Evolutionary conservation across 2,888 invertebrate species (phyloP), one percentile per base, ranked within the genome.

Genomic region (Tenthredo scrophulariae): DNA sequence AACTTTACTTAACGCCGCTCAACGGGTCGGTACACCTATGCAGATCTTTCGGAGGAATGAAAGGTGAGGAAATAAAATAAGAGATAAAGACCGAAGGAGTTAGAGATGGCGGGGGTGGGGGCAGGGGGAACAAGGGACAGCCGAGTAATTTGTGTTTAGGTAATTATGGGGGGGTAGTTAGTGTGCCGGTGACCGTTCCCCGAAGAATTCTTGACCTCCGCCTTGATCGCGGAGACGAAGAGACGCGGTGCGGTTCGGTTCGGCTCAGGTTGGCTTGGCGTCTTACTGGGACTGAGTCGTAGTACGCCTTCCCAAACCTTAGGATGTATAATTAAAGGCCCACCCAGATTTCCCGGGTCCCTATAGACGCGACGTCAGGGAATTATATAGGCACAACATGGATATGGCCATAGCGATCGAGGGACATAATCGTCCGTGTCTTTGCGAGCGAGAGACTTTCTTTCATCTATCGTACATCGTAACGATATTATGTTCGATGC

Each of bases 301-400:
- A 67, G 83, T 83, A 67, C 65, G 67, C 70, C 83, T 83, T 83
- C 83, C 83, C 83, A 83, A 83, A 83, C 83, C 70, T 58, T 83
- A 46, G 18, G 70, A 83, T 83, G 83, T 83, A 83, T 83, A 83
- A 83, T 83, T 83, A 83, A 83, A 67, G 83, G 83, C 83, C 83
- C 83, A 83, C 83, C 83, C 83, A 83, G 83, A 43, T 83, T 67
- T 50, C 67, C 83, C 62, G 29, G 43, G 67, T 83, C 80, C 80
- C 40, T 40, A 18, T 29, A 18, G 29, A 77, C 7, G 62, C 80
- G 80, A 80, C 46, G 54, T 79, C 46, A 15, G 75, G 58, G 79
- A 79, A 58, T 79, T 79, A 79, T 79, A 79, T n/a, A 79, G 26
- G 54, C 33, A 29, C 58, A 46, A 46, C 46, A 13, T 15, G 46